Base-by-base conservation (phyloP, 2,888 invertebrate genomes). In the Sphaerophoria taeniata region DNA sequence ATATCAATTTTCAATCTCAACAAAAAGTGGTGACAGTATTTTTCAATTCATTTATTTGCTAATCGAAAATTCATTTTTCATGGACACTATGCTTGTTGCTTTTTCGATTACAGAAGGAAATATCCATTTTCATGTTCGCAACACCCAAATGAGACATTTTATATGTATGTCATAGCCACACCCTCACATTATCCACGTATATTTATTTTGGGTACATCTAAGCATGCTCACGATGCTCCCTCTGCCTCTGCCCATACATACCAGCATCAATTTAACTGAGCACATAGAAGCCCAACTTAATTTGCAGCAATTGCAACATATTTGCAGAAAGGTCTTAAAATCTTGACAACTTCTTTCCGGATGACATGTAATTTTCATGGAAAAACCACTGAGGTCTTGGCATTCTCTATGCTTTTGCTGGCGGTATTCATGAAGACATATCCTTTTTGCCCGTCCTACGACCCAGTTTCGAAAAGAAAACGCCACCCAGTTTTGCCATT, bases 331-430 rank as follows among this genome's bases (percentile, higher is more conserved):
- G 89, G 90, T 89, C 91, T 91, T 91, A 90, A 90, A 90, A 90
- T 91, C 90, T 90, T 91, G 91, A 91, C 91, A 91, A 91, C 91
- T 91, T 89, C 90, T 91, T 91, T 91, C 91, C 91, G 91, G 89
- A 90, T 91, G 91, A 91, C 90, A 91, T 89, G 91, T 89, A 91
- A 91, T 91, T 91, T 91, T 89, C 90, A 77, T 24, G 77, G 74
- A 77, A 86, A 43, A 86, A 86, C 65, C 81, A 78, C 86, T 69
- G 85, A 75, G 84, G 71, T 75, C 75, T 84, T 69, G 51, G 12
- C 67, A 47, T 34, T 65, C 49, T 49, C 63, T 33, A 31, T 39
- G 47, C 47, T 12, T 39, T n/a, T 14, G 14, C 14, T 34, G 16
- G 47, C 33, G 11, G 36, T 39, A 1, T 39, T 36, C 67, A 61